Base-by-base conservation (phyloP, 2,888 invertebrate species). In the Diabrotica balteata region DNA sequence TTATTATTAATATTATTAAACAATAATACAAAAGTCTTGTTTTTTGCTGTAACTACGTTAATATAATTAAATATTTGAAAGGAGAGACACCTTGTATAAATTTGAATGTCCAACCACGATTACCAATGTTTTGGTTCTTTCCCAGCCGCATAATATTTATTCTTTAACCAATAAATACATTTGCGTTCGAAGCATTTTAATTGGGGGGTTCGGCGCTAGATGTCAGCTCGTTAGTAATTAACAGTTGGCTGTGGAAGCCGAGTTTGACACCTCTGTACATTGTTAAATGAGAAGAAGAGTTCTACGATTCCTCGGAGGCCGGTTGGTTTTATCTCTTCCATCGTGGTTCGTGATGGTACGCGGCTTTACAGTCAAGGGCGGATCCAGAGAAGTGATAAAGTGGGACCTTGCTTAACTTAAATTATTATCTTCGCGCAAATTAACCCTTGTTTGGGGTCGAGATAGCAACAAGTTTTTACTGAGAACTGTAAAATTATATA, bases 191-290 rank as follows among this genome's bases (percentile, higher is more conserved):
- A 79, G 63, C 54, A 82, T 82, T 83, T 83, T 82, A 82, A 82
- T 82, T 82, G 82, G 81, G 78, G 80, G 81, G 82, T 80, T 82
- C 79, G 81, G 81, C 79, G 81, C 81, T 81, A 81, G 80, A 82
- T 81, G 83, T 82, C 82, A 82, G 82, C 54, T 53, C 54, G 77
- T 77, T 75, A 79, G 81, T 83, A 84, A 84, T 84, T 84, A 84
- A 84, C 83, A 82, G 82, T 72, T 80, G 80, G 79, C 80, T 78
- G 79, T 82, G 80, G 83, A 81, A 82, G 82, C 81, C 79, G 78
- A 76, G 79, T 83, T 82, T 83, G 83, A 84, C 84, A 84, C 84
- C 84, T 84, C 79, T 76, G 80, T 82, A 82, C 83, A 82, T 83
- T 82, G 83, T 83, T 83, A 82, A 70, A 69, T 66, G 54, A 62